Base-by-base conservation (phyloP, 2,113 vertebrate species). In the Dromiciops gliroides region DNA sequence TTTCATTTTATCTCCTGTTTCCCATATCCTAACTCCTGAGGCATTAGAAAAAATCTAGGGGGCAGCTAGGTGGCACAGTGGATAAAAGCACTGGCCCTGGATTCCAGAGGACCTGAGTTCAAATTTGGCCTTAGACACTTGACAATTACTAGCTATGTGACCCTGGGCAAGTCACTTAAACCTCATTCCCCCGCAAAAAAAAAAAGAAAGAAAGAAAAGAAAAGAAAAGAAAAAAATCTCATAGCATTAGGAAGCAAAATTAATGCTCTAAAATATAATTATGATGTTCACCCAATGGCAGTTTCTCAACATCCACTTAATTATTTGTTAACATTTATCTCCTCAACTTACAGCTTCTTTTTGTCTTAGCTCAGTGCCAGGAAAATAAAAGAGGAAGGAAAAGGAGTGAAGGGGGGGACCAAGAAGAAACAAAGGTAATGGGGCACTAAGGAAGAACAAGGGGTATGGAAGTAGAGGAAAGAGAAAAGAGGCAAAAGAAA, bases 261-360 rank as follows among this genome's bases (percentile, higher is more conserved):
- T 1, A 1, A 7, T 44, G 92, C 3, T 75, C 48, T 60, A 51
- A 53, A 93, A 98, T 96, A 94, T 47, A 94, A 90, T 91, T 92
- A 93, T 51, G 75, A 50, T 95, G 92, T 90, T 96, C 91, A 96
- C 89, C 94, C 75, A 94, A 0, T 2, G 60, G 92, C 95, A 97
- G 50, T 93, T 95, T 96, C 90, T 89, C 88, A 14, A 90, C 48
- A 94, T 93, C 14, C 31, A 89, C 2, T 94, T 91, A 92, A 95
- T 94, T 96, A 95, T 49, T 91, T 94, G 75, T 49, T 95, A 91
- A 24, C 44, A 91, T 89, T 95, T 96, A 93, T 93, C 50, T 51
- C 51, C 91, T 52, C 96, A 94, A 49, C 53, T 93, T 92, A 50
- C 0, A 93, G 49, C 24, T 89, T 90, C 51, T 56, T 75, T 91